Evolutionary conservation across 2,888 invertebrate genomes (phyloP).

Genomic region (Odontocolon sp.): DNA sequence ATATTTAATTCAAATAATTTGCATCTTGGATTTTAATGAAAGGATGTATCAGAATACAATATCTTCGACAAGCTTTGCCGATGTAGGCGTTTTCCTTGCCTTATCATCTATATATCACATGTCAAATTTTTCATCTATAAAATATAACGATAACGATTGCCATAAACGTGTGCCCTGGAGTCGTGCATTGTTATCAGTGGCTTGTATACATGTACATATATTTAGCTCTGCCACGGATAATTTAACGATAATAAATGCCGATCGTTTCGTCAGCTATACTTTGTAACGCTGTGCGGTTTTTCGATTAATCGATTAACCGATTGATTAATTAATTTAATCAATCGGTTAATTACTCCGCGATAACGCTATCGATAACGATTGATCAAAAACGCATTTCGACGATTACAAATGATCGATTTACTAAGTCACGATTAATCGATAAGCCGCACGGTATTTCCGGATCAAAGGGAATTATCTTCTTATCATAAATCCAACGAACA

Average conservation of each 20-base stretch:
- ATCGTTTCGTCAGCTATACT: neutral
- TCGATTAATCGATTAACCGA: too few species aligned
- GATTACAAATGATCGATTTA: too few species aligned
- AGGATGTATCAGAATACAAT: slow-evolving; percentile 73
- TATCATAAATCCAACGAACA: slow-evolving; percentile 18
- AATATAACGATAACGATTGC: slow-evolving; percentile 58
- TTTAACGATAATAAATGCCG: neutral
- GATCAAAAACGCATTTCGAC: too few species aligned
- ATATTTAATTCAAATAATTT: slow-evolving; percentile 23
- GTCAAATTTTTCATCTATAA: slow-evolving; percentile 64
- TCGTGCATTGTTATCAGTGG: slow-evolving; percentile 1
- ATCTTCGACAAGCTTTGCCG: slow-evolving; percentile 48
- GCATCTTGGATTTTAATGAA: slow-evolving; percentile 71
- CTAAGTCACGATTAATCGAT: too few species aligned
- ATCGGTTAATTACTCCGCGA: too few species aligned
- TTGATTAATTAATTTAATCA: too few species aligned
- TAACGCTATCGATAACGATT: too few species aligned
- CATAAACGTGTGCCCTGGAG: slow-evolving; percentile 52
- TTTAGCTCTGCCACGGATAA: slow-evolving; percentile 2
- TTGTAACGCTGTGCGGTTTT: too few species aligned
- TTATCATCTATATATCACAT: slow-evolving; percentile 75
- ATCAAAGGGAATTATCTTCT: too few species aligned
- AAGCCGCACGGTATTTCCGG: too few species aligned
- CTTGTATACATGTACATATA: neutral
- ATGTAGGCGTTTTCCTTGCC: slow-evolving; percentile 69